A percentile compares a stretch with the other conserved stretches of the same genome.
Evolutionary conservation across 2,888 invertebrate species (phyloP).

Genomic region (Stenichneumon culpator): DNA sequence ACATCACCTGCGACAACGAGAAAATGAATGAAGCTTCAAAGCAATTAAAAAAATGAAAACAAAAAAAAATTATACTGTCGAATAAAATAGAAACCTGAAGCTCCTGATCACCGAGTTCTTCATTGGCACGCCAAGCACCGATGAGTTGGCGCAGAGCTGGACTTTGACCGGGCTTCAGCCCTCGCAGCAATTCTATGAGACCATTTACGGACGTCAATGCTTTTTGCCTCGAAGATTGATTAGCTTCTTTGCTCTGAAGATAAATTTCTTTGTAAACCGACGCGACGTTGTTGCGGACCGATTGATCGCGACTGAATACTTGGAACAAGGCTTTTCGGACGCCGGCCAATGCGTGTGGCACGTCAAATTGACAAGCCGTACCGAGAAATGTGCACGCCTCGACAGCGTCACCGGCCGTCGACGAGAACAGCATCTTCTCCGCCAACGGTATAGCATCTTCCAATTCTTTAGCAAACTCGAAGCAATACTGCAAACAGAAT

Average conservation of each 20-base stretch:
- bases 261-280: conserved; percentile 81
- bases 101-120: conserved; percentile 76
- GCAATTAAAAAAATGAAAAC: not conserved
- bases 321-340: conserved; percentile 81
- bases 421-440: conserved; percentile 90
- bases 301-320: conserved; percentile 80
- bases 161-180: conserved; percentile 80
- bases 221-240: conserved; percentile 76
- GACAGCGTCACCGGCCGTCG: conserved; percentile 92
- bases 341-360: conserved; percentile 90
- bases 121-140: conserved; percentile 76
- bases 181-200: conserved; percentile 78
- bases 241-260: conserved; percentile 69
- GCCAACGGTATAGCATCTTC: conserved; percentile 88
- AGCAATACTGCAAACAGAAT: conserved; percentile 83
- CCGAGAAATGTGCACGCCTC: conserved; percentile 97
- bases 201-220: conserved; percentile 75
- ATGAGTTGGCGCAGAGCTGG: conserved; percentile 78
- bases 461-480: conserved; percentile 86
- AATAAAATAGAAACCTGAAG: conserved; percentile 74
- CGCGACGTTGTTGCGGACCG: conserved; percentile 81
- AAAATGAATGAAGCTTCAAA: conserved; percentile 12
- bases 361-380: conserved; percentile 91
- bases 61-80: not conserved
- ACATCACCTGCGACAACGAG: conserved; percentile 89